A percentile compares a stretch with the other conserved stretches of the same genome.
phyloP scores from a whole-genome alignment of 2,113 vertebrate species.

The Notarius quadriscutis region DNA sequence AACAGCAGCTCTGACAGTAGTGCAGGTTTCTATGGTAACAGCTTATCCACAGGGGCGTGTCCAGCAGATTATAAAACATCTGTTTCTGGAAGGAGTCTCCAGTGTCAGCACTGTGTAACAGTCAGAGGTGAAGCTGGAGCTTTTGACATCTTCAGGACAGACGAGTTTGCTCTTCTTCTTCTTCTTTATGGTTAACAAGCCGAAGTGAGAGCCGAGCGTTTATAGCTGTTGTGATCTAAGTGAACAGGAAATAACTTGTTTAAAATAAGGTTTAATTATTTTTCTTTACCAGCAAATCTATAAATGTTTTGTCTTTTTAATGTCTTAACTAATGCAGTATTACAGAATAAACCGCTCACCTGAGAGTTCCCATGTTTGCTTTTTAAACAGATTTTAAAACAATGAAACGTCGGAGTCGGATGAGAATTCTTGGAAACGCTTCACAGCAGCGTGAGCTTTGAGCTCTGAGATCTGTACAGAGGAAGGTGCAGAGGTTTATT shows the following conservation, averaged over 20 bases:
- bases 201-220: no score
- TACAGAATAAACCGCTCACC: neutral
- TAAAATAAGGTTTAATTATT: neutral
- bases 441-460: neutral
- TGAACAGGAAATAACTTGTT: neutral
- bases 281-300: no score
- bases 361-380: neutral
- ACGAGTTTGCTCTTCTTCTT: no score
- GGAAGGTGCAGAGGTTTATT: neutral
- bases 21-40: neutral
- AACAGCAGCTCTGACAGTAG: no score
- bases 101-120: no score
- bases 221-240: neutral
- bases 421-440: neutral
- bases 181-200: no score
- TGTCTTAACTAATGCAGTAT: neutral
- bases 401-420: neutral
- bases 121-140: no score
- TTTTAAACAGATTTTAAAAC: neutral
- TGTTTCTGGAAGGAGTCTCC: no score
- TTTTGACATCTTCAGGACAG: no score
- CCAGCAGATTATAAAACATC: no score
- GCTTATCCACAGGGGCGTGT: no score
- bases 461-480: neutral
- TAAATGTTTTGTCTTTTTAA: neutral